Base-by-base conservation (phyloP, 1,140 invertebrate species). In the Stegodyphus dumicola region DNA sequence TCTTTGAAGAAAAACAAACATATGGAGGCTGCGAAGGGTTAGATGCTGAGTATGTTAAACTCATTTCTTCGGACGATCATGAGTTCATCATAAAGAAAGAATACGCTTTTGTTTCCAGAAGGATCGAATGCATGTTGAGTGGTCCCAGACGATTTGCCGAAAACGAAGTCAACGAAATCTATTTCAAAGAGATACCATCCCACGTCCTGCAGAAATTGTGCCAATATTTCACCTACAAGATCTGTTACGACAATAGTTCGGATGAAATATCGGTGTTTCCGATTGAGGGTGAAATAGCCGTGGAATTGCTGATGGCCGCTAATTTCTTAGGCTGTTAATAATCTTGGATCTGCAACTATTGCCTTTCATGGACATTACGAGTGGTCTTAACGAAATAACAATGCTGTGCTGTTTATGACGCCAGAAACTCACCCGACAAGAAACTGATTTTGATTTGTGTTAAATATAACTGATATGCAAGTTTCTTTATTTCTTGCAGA, bases 221-320 rank as follows among this genome's bases (percentile, higher is more conserved):
- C 91, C 99, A 99, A 95, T 99, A 99, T 90, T 99, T 99, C 90
- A 98, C 96, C 7, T 99, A 99, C 91, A 99, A 99, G 93, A 97
- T 99, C 9, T 94, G 97, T 67, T 99, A 99, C 91, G 99, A 98
- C 83, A 99, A 99, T 92, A 98, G 97, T 89, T 98, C 98, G 18
- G 98, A 97, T 17, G 98, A 99, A 92, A 99, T 99, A 89, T 98
- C 99, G 11, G 98, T 99, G 92, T 99, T 99, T 91, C 97, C 96
- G 7, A 99, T 99, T 89, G 95, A 96, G 77, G 96, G 96, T 6
- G 97, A 98, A 91, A 98, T 99, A 88, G 98, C 98, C 52, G 92
- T 99, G 87, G 99, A 99, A 92, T 92, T 99, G 48, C 93, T 99
- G 54, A 99, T 99, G 98, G 98, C 99, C 88, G 98, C 99, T 84